These are phyloP conservation scores for Tubulanus polymorphus DNA, from an alignment of 2,888 invertebrate genomes.

Conservation along the genomic window DNA sequence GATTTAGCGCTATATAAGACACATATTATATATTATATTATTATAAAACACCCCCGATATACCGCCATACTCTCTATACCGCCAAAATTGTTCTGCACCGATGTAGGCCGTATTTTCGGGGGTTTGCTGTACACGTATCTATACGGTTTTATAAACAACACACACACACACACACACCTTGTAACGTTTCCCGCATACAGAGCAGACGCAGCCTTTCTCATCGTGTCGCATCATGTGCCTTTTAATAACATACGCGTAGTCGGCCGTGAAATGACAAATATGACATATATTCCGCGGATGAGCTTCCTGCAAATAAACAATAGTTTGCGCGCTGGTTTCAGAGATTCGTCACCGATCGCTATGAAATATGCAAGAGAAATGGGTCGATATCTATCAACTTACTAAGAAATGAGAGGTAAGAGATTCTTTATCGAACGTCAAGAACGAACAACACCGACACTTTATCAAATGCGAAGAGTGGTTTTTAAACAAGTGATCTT, in stretches of 20 bases:
- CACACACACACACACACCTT: too few species aligned
- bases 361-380: neutral
- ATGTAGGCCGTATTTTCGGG: too few species aligned
- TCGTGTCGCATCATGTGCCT: constrained; percentile 52
- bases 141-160: too few species aligned
- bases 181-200: constrained; percentile 51
- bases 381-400: constrained; percentile 1
- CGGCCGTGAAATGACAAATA: constrained; percentile 50
- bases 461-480: constrained; percentile 34
- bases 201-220: constrained; percentile 47
- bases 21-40: too few species aligned
- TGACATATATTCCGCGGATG: constrained; percentile 51
- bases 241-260: constrained; percentile 52
- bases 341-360: neutral
- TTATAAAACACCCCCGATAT: too few species aligned
- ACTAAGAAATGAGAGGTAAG: constrained; percentile 50
- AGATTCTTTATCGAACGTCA: constrained; percentile 31
- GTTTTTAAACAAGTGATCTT: constrained; percentile 46
- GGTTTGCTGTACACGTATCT: too few species aligned
- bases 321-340: neutral
- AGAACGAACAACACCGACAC: constrained; percentile 37
- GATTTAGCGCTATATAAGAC: too few species aligned
- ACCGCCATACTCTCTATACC: too few species aligned
- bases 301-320: constrained; percentile 29
- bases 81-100: too few species aligned